Conservation (phyloP, 92 coral and sea anemone species). For the Diadumene lineata region DNA sequence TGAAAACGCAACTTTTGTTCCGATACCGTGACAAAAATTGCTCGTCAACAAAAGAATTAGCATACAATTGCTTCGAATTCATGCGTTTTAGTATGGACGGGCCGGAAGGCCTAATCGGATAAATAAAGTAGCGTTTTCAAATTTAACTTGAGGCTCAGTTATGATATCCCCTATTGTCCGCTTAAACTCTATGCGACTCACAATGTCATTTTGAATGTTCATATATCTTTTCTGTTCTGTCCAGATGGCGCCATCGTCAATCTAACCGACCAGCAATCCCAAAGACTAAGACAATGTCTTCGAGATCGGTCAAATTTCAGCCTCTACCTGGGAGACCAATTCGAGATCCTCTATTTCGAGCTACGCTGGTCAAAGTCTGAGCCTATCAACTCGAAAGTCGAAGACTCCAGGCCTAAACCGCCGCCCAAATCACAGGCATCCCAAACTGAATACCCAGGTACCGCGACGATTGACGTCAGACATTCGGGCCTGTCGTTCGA, state of each 20-base stretch:
- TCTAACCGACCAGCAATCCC: slow-evolving; percentile 60
- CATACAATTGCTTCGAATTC: too few species aligned
- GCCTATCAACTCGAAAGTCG: neutral
- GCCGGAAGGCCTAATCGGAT: too few species aligned
- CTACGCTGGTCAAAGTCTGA: slow-evolving; percentile 65
- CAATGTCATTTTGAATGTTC: too few species aligned
- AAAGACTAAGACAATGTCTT: slow-evolving; percentile 65
- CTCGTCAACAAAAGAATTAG: too few species aligned
- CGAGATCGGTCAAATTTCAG: slow-evolving; percentile 58
- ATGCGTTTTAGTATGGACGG: too few species aligned
- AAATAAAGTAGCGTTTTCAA: too few species aligned
- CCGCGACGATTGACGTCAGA: slow-evolving; percentile 60
- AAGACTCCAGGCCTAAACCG: neutral
- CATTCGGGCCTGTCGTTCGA: slow-evolving; percentile 60
- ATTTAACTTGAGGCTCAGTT: too few species aligned
- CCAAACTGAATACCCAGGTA: slow-evolving; percentile 55
- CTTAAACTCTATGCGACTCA: too few species aligned
- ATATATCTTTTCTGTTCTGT: too few species aligned
- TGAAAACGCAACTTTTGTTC: too few species aligned
- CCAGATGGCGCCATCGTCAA: slow-evolving; percentile 74
- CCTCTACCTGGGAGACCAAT: slow-evolving; percentile 71
- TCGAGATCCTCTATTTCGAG: slow-evolving; percentile 69
- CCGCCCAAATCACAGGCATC: neutral
- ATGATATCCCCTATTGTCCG: too few species aligned
- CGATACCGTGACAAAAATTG: too few species aligned